Percentiles rank a stretch among this genome's conserved stretches.
Evolutionary conservation across 2,113 vertebrate genomes (phyloP).

Genomic region (Labeo rohita): DNA sequence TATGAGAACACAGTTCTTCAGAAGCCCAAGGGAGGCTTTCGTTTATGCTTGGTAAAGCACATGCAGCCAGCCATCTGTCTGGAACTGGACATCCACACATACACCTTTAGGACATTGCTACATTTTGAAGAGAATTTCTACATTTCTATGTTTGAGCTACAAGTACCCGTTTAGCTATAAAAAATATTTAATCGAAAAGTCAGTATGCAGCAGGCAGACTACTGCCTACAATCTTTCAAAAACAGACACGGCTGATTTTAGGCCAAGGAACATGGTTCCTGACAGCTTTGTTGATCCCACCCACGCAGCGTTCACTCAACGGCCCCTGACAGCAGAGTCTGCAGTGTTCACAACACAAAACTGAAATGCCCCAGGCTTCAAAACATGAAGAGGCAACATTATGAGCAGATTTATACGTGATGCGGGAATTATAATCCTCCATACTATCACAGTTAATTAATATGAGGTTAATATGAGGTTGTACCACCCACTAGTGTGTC

Average conservation of each 20-base stretch:
- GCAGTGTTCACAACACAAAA: slow-evolving; percentile 2
- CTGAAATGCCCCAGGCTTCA: slow-evolving; percentile 1
- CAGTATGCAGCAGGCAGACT: slow-evolving; percentile 5
- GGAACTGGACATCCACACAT: slow-evolving; percentile 20
- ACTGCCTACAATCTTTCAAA: slow-evolving; percentile 26
- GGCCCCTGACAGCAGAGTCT: slow-evolving; percentile 16
- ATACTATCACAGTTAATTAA: slow-evolving; percentile 14
- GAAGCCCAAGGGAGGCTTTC: slow-evolving; percentile 56
- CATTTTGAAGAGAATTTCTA: not conserved
- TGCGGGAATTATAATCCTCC: not conserved
- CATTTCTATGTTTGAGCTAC: not conserved
- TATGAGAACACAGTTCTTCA: slow-evolving; percentile 42
- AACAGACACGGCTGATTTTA: slow-evolving; percentile 1
- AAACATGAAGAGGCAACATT: slow-evolving; percentile 12
- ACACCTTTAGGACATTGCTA: slow-evolving; percentile 2
- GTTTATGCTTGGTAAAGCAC: slow-evolving; percentile 61
- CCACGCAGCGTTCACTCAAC: slow-evolving; percentile 11
- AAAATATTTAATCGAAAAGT: not conserved
- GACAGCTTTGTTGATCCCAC: slow-evolving; percentile 26
- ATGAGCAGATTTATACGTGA: not conserved
- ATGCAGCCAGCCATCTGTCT: slow-evolving; percentile 65
- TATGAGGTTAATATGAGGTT: slow-evolving; percentile 12
- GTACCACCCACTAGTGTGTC: slow-evolving; percentile 1
- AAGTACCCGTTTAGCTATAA: slow-evolving; percentile 4
- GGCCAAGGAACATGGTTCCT: not conserved